Percentiles rank a stretch among this genome's conserved stretches.
phyloP scores from a whole-genome alignment of 2,888 invertebrate genomes.

The Hypena proboscidalis region DNA sequence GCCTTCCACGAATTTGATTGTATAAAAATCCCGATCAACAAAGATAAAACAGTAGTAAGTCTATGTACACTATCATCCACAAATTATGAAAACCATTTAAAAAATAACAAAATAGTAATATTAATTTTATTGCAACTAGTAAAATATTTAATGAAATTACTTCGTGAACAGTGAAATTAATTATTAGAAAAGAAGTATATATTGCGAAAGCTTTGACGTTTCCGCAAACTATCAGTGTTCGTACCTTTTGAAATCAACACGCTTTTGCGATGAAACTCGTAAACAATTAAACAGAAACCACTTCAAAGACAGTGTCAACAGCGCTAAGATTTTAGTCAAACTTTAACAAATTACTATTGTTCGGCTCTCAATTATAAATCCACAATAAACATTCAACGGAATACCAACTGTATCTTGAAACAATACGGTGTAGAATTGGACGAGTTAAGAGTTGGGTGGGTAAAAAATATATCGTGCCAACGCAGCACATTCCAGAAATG shows the following conservation, averaged over 20 bases:
- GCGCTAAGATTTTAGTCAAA: constrained; percentile 28
- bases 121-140: too few relatives aligned
- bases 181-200: background rate
- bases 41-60: too few relatives aligned
- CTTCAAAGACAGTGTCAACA: constrained; percentile 37
- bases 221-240: constrained; percentile 15
- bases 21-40: too few relatives aligned
- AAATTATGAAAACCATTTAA: too few relatives aligned
- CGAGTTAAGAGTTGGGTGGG: constrained; percentile 21
- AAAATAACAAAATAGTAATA: too few relatives aligned
- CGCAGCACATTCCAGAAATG: constrained; percentile 64
- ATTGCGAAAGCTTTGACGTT: background rate
- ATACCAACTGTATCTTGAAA: constrained; percentile 13
- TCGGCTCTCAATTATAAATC: constrained; percentile 33
- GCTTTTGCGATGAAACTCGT: constrained; percentile 13
- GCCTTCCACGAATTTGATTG: too few relatives aligned
- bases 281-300: constrained; percentile 24
- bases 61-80: too few relatives aligned
- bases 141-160: too few relatives aligned
- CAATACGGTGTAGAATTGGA: constrained; percentile 32
- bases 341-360: constrained; percentile 39
- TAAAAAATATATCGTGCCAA: constrained; percentile 49
- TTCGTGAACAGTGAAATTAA: too few relatives aligned
- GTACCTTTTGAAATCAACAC: constrained; percentile 26
- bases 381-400: constrained; percentile 4